Percentiles rank a stretch among this genome's conserved stretches.
Evolutionary conservation across 2,113 vertebrate genomes (phyloP).

Genomic region (Tamias sibiricus): DNA sequence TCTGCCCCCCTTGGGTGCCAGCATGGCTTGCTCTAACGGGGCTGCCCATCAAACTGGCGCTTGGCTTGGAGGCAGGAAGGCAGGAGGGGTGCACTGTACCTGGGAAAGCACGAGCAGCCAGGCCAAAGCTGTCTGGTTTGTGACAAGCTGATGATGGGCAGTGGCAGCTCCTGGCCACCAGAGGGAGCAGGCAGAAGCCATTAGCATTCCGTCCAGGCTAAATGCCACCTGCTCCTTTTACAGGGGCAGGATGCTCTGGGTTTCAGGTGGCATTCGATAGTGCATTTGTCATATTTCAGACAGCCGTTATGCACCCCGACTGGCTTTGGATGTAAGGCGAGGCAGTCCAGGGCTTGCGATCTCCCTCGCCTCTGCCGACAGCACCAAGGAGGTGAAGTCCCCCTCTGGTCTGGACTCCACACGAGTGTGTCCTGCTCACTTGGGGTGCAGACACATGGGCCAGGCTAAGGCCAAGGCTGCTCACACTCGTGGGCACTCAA

Average conservation of each 20-base stretch:
- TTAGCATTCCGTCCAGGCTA: not conserved
- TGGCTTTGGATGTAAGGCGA: not conserved
- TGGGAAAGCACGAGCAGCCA: not conserved
- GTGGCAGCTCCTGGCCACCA: constrained; percentile 16
- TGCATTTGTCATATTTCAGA: not conserved
- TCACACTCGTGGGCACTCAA: fast-evolving
- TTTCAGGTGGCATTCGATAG: not conserved
- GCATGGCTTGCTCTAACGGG: not conserved
- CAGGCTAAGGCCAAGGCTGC: not conserved
- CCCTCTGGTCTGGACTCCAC: not conserved
- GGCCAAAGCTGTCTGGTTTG: not conserved
- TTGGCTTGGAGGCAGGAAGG: not conserved
- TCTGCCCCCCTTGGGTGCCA: not conserved
- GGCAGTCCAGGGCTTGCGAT: not conserved
- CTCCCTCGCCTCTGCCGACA: not conserved
- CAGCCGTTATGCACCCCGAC: not conserved
- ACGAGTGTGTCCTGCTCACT: not conserved
- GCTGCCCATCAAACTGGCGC: not conserved
- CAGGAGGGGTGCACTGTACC: not conserved
- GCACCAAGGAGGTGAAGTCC: not conserved
- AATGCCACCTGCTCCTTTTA: not conserved
- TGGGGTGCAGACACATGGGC: not conserved
- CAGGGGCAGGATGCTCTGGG: not conserved
- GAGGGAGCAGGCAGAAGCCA: constrained; percentile 31
- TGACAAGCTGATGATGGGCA: not conserved